phyloP scores from a whole-genome alignment of 2,888 invertebrate genomes.

The Acholoe squamosa region DNA sequence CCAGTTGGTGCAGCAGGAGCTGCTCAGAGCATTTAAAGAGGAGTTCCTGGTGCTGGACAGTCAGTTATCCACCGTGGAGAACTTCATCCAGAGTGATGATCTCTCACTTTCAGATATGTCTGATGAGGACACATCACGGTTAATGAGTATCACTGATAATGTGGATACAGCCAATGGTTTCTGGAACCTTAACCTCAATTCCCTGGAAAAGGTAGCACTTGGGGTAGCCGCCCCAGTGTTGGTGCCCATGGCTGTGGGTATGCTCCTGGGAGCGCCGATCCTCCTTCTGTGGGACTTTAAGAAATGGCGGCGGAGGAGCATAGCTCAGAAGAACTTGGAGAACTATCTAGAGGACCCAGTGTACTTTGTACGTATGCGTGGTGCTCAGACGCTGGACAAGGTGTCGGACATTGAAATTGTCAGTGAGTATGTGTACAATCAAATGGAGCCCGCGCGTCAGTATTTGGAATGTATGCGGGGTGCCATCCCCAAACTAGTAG shows the following conservation, averaged over 20 bases:
- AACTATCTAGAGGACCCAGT: constrained; percentile 67
- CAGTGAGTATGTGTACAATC: constrained; percentile 63
- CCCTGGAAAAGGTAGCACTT: constrained; percentile 65
- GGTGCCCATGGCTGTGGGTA: constrained; percentile 67
- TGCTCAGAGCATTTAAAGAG: constrained; percentile 64
- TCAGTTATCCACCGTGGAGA: constrained; percentile 66
- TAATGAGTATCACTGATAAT: constrained; percentile 61
- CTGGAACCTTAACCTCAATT: constrained; percentile 67
- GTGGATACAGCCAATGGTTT: constrained; percentile 63
- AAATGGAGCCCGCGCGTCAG: constrained; percentile 66
- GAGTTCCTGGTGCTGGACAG: constrained; percentile 68
- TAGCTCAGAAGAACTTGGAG: constrained; percentile 65
- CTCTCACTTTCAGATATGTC: constrained; percentile 65
- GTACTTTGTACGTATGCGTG: constrained; percentile 60
- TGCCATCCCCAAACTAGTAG: constrained; percentile 66
- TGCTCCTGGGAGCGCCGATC: constrained; percentile 67
- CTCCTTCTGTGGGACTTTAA: constrained; percentile 68
- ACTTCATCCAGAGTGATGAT: constrained; percentile 66
- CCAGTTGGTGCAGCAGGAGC: constrained; percentile 64
- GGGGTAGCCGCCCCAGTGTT: constrained; percentile 66
- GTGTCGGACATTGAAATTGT: constrained; percentile 66
- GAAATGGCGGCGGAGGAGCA: constrained; percentile 67
- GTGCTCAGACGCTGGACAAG: constrained; percentile 60
- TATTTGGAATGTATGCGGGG: constrained; percentile 65
- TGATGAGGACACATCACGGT: constrained; percentile 65